A percentile compares a stretch with the other conserved stretches of the same genome.
phyloP scores from a whole-genome alignment of 2,797 vertebrate genomes.

The Sebastes vulpes region DNA sequence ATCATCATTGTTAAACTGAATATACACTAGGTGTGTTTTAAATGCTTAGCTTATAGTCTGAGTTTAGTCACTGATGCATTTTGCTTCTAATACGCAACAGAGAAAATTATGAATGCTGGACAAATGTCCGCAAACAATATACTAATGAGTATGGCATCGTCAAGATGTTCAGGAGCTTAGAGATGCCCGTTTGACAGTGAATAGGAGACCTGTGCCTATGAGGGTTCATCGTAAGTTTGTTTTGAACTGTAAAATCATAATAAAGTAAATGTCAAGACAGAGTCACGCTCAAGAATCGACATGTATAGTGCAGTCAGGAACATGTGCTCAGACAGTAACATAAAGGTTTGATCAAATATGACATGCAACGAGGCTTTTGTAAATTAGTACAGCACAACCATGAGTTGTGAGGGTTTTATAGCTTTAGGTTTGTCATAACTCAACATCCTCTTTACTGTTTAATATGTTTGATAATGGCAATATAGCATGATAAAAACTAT shows the following conservation, averaged over 20 bases:
- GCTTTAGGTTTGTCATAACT: not conserved
- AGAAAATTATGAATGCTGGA: not conserved
- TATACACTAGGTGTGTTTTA: not conserved
- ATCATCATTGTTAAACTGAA: conserved; percentile 6
- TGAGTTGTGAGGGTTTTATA: not conserved
- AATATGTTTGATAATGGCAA: not conserved
- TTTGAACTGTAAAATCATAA: conserved; percentile 6
- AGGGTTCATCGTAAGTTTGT: not conserved
- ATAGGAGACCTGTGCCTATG: not conserved
- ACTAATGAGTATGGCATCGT: not conserved
- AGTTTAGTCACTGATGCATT: not conserved
- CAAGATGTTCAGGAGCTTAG: not conserved
- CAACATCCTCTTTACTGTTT: not conserved
- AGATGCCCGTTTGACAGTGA: conserved; percentile 6
- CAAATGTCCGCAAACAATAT: not conserved
- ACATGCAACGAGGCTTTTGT: not conserved
- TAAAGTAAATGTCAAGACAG: not conserved
- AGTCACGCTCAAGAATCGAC: conserved; percentile 20
- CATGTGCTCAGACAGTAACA: not conserved
- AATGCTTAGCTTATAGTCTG: not conserved
- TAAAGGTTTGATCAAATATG: not conserved
- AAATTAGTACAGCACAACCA: not conserved
- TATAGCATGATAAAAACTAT: not conserved
- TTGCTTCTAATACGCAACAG: not conserved
- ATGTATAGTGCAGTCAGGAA: not conserved